A percentile compares a stretch with the other conserved stretches of the same genome.
These are phyloP conservation scores for Gambusia affinis DNA, from an alignment of 2,113 vertebrate genomes.

Conservation along the genomic window DNA sequence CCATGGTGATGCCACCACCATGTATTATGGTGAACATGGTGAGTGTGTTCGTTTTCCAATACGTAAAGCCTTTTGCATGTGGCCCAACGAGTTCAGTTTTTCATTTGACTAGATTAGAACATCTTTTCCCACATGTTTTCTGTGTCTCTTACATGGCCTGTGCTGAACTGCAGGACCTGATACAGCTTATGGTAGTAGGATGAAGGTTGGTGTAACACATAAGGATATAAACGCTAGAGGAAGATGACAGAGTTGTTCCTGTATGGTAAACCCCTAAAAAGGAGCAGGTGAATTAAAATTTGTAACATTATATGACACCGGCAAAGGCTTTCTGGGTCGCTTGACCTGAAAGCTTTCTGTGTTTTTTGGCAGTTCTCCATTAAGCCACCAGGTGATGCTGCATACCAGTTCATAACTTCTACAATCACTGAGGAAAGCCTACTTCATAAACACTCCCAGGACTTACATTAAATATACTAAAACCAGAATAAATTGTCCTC, in stretches of 20 bases:
- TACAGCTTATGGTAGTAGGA: no score
- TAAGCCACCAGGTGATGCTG: conserved; percentile 74
- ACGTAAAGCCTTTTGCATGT: no score
- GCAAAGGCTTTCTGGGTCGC: not conserved
- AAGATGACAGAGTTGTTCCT: not conserved
- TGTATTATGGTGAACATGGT: no score
- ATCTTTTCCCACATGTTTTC: no score
- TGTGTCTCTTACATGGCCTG: no score
- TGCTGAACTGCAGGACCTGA: no score
- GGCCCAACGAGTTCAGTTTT: no score
- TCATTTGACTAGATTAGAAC: no score
- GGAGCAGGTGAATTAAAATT: not conserved
- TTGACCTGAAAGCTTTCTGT: not conserved
- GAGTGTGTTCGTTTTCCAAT: no score
- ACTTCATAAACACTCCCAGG: not conserved
- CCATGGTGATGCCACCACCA: no score
- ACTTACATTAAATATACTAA: not conserved
- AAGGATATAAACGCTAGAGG: not conserved
- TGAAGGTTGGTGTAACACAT: not conserved
- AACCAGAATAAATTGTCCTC: not conserved
- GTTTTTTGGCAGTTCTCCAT: conserved; percentile 70
- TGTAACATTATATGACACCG: not conserved
- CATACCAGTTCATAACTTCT: conserved; percentile 61
- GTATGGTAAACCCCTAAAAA: not conserved
- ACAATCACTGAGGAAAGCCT: not conserved